phyloP scores from a whole-genome alignment of 2,113 vertebrate genomes.

The Callionymus lyra region DNA sequence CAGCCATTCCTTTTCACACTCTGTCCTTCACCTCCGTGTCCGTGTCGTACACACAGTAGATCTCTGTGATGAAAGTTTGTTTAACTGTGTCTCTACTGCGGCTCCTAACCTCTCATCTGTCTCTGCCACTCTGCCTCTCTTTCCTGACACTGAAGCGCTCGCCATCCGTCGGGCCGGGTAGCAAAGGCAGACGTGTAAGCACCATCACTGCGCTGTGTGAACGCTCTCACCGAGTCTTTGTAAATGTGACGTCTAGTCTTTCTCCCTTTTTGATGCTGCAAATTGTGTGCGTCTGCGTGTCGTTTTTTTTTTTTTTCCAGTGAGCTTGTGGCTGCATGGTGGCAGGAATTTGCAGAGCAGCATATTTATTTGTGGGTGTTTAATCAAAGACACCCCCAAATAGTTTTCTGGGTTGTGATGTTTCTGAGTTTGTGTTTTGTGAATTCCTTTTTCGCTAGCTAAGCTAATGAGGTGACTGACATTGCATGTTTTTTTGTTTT shows the following conservation, averaged over 20 bases:
- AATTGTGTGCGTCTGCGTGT: no score
- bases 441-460: neutral
- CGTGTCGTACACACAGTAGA: slow-evolving; percentile 1
- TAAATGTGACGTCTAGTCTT: slow-evolving; percentile 14
- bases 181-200: slow-evolving; percentile 99
- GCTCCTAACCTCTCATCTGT: slow-evolving; percentile 56
- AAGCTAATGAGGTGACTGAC: neutral
- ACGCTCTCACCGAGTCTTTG: slow-evolving; percentile 33
- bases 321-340: slow-evolving; percentile 34
- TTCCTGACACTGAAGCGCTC: slow-evolving; percentile 75
- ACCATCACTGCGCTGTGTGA: slow-evolving; percentile 58
- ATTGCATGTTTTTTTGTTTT: neutral
- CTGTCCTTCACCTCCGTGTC: slow-evolving; percentile 4
- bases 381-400: no score
- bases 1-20: neutral
- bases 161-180: slow-evolving; percentile 87
- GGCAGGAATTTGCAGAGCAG: slow-evolving; percentile 1
- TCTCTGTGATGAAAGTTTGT: slow-evolving; percentile 23
- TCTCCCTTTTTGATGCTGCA: neutral
- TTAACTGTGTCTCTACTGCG: slow-evolving; percentile 24
- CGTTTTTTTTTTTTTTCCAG: slow-evolving; percentile 5
- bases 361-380: neutral
- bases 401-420: neutral
- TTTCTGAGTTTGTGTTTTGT: neutral
- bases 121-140: slow-evolving; percentile 57